Evolutionary conservation across 1,140 invertebrate genomes (phyloP).

Genomic region (Bathynomus jamesi): DNA sequence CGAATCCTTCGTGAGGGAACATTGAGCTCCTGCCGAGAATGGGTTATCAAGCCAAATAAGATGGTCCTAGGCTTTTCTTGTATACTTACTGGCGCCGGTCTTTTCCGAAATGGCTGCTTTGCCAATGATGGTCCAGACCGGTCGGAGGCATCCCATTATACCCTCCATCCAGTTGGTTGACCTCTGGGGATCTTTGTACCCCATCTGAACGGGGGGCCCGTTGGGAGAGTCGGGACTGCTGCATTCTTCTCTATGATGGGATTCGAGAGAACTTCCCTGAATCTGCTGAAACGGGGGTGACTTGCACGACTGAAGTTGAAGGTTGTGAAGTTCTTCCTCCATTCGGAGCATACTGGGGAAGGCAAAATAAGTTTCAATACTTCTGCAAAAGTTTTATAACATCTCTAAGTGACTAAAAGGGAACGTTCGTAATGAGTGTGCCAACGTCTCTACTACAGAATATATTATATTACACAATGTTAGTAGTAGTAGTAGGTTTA

Average conservation of each 20-base stretch:
- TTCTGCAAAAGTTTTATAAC: too few species aligned
- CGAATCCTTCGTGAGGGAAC: neutral
- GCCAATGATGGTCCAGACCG: conserved; percentile 73
- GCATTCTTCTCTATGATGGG: neutral
- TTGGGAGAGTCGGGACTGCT: neutral
- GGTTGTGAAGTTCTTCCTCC: neutral
- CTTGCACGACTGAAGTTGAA: neutral
- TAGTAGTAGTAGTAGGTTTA: too few species aligned
- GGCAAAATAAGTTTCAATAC: too few species aligned
- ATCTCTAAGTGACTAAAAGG: too few species aligned
- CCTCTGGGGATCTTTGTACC: neutral
- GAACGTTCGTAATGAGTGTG: too few species aligned
- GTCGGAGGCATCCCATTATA: conserved; percentile 73
- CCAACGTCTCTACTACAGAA: too few species aligned
- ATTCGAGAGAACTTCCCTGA: neutral
- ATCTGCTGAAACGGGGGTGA: neutral
- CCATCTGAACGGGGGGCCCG: neutral
- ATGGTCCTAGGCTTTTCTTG: too few species aligned
- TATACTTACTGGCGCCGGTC: conserved; percentile 40
- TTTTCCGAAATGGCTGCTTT: conserved; percentile 60
- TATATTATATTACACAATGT: too few species aligned
- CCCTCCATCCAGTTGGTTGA: conserved; percentile 50
- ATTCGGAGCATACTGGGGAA: neutral
- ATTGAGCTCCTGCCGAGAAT: neutral
- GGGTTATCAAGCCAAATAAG: neutral